Evolutionary conservation across 2,113 vertebrate species (phyloP).

Genomic region (Talpa occidentalis): DNA sequence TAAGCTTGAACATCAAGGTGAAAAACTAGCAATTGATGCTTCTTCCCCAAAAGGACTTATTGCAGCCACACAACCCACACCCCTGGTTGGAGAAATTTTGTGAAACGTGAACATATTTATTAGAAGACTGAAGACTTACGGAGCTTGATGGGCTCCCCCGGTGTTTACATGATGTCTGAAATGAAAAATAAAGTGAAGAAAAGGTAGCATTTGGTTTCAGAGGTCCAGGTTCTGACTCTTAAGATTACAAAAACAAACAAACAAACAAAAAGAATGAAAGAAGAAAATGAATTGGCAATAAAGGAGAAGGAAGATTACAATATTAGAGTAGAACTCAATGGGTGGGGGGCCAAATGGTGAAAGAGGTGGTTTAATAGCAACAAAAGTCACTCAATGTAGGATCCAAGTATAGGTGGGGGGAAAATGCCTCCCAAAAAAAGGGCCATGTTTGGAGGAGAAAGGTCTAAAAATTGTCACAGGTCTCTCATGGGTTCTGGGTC

Average conservation of each 20-base stretch:
- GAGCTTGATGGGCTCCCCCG: background rate
- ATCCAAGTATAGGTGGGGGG: background rate
- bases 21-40: background rate
- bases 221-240: background rate
- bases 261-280: background rate
- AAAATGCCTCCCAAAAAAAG: background rate
- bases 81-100: background rate
- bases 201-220: background rate
- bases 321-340: background rate
- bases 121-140: background rate
- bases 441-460: background rate
- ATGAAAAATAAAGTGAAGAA: background rate
- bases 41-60: background rate
- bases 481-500: too few species aligned
- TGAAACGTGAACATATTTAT: background rate
- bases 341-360: background rate
- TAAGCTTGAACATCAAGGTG: background rate
- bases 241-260: background rate
- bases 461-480: too few species aligned
- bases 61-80: background rate
- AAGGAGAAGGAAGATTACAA: background rate
- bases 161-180: background rate
- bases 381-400: background rate
- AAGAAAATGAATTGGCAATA: background rate
- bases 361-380: background rate